Percentiles rank a stretch among this genome's conserved stretches.
phyloP scores from a whole-genome alignment of 64 coral and sea anemone genomes.

The Montipora efflorescens region DNA sequence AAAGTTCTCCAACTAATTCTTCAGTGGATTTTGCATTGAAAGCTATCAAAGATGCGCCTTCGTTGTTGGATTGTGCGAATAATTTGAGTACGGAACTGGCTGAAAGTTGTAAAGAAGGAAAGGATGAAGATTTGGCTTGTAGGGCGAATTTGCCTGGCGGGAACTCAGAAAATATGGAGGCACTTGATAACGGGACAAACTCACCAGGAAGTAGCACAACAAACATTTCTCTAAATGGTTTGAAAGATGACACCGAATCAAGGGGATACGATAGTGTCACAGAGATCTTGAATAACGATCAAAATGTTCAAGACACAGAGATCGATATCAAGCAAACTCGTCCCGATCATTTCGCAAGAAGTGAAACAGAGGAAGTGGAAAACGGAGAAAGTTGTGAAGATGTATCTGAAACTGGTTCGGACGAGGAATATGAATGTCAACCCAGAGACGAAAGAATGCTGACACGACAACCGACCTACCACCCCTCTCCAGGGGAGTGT shows the following conservation, averaged over 20 bases:
- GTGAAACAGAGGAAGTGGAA: background rate
- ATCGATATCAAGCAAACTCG: too few relatives aligned
- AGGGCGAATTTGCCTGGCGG: background rate
- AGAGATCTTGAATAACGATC: background rate
- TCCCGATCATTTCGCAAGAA: background rate
- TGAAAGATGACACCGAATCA: too few relatives aligned
- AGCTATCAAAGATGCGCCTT: background rate
- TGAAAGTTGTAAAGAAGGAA: background rate
- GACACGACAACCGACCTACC: conserved; percentile 36
- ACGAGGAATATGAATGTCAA: conserved; percentile 19
- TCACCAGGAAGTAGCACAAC: background rate
- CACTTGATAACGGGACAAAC: background rate
- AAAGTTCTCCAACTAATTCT: background rate
- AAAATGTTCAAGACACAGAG: background rate
- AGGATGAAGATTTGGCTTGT: background rate
- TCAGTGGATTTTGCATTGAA: background rate
- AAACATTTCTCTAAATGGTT: too few relatives aligned
- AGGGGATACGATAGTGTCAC: background rate
- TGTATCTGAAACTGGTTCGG: conserved; percentile 20
- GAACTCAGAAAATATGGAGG: background rate
- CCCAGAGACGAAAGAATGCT: background rate
- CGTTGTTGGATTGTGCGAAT: background rate
- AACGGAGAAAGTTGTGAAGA: background rate
- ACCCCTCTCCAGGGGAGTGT: conserved; percentile 56
- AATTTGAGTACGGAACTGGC: background rate